Conservation (phyloP, 1,140 invertebrate genomes). For the Aphelenchoides besseyi region DNA sequence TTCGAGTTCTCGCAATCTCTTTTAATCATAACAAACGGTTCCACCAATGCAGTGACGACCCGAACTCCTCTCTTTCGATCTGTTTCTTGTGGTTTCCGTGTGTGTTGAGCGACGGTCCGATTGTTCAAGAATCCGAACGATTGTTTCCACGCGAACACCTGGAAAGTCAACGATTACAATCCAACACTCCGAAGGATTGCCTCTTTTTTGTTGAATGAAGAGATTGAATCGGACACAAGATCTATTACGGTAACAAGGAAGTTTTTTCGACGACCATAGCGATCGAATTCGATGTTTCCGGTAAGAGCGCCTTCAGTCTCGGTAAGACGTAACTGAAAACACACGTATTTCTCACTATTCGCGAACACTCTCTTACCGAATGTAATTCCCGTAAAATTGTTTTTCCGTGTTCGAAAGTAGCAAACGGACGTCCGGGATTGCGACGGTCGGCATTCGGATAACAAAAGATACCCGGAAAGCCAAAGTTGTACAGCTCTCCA, state of each 20-base stretch:
- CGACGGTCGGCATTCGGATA: constrained; percentile 49
- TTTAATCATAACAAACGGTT: constrained; percentile 62
- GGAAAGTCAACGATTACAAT: constrained; percentile 2
- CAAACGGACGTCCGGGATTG: constrained; percentile 56
- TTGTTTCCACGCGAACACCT: constrained; percentile 57
- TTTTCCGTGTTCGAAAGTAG: constrained; percentile 59
- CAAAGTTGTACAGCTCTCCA: constrained; percentile 56
- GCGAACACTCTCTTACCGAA: constrained; percentile 26
- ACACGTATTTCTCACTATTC: neutral
- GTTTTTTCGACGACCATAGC: constrained; percentile 55
- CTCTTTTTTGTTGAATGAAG: constrained; percentile 62
- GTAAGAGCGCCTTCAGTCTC: constrained; percentile 55
- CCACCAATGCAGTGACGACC: constrained; percentile 51
- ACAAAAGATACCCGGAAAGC: constrained; percentile 57
- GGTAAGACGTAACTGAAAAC: constrained; percentile 45
- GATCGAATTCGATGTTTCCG: constrained; percentile 59
- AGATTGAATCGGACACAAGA: constrained; percentile 58
- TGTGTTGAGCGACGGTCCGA: constrained; percentile 55
- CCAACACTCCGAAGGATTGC: constrained; percentile 28
- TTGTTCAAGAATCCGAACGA: constrained; percentile 55
- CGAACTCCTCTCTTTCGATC: constrained; percentile 47
- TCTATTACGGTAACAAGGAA: constrained; percentile 58
- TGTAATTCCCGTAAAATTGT: constrained; percentile 49
- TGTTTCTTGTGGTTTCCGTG: constrained; percentile 43
- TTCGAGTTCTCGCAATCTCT: constrained; percentile 49